Conservation (phyloP, 2,888 invertebrate genomes). For the Melinaea marsaeus region DNA sequence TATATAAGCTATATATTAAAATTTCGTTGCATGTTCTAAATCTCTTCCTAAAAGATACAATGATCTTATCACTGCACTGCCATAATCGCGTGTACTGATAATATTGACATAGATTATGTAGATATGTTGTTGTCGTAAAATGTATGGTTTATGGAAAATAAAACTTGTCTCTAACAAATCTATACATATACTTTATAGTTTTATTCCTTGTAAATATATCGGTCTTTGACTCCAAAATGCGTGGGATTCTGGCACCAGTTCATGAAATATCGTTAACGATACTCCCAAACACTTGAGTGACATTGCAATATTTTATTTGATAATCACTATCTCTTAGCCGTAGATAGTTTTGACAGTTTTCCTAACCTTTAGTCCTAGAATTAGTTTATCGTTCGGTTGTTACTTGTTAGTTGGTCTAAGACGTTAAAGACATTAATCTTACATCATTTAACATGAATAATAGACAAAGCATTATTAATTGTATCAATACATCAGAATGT, state of each 20-base stretch:
- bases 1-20: background rate
- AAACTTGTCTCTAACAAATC: no score
- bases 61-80: background rate
- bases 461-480: no score
- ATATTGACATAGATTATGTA: background rate
- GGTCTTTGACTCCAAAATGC: constrained; percentile 45
- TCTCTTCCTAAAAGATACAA: background rate
- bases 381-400: no score
- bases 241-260: constrained; percentile 42
- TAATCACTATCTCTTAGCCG: no score
- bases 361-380: no score
- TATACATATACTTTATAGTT: no score
- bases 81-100: background rate
- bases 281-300: background rate
- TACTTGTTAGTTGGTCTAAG: no score
- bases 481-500: no score
- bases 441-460: no score
- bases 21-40: background rate
- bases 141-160: background rate
- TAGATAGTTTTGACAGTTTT: no score
- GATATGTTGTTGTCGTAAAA: background rate
- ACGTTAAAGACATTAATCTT: no score
- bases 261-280: constrained; percentile 14
- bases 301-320: background rate
- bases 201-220: constrained; percentile 19